phyloP scores from a whole-genome alignment of 2,797 vertebrate species.

The Hydrocynus forskahlii region DNA sequence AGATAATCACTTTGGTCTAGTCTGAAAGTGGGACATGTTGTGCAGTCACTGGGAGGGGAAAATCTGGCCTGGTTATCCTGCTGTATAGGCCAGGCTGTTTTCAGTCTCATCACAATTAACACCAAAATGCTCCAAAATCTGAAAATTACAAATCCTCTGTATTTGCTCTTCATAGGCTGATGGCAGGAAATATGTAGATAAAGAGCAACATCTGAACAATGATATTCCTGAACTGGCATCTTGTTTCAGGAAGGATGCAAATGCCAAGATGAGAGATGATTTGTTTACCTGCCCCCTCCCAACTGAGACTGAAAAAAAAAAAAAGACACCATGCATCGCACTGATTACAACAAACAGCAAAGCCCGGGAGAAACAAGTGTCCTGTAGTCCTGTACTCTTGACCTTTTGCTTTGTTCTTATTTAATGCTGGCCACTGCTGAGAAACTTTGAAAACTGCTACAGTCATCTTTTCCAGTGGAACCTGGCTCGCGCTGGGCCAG shows the following conservation, averaged over 20 bases:
- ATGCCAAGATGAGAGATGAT: neutral
- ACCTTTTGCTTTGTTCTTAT: conserved; percentile 15
- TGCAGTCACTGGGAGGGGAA: too few species aligned
- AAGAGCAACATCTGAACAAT: neutral
- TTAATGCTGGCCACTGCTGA: conserved; percentile 50
- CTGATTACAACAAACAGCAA: conserved; percentile 8
- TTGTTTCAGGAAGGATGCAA: neutral
- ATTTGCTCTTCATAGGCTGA: neutral
- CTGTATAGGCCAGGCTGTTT: neutral
- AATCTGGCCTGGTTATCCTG: neutral
- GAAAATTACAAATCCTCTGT: neutral
- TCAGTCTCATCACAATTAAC: neutral
- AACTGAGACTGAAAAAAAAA: neutral
- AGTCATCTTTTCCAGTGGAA: conserved; percentile 63
- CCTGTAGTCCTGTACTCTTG: neutral
- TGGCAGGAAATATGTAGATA: neutral
- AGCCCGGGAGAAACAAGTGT: neutral
- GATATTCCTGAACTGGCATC: neutral
- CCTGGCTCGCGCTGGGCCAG: conserved; percentile 19
- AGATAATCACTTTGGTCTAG: too few species aligned
- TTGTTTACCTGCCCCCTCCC: neutral
- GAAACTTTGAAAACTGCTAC: conserved; percentile 66
- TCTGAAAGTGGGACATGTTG: too few species aligned
- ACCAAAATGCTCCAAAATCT: neutral
- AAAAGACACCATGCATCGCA: neutral